Conservation (phyloP, 2,888 invertebrate genomes). For the Parnassius smintheus region DNA sequence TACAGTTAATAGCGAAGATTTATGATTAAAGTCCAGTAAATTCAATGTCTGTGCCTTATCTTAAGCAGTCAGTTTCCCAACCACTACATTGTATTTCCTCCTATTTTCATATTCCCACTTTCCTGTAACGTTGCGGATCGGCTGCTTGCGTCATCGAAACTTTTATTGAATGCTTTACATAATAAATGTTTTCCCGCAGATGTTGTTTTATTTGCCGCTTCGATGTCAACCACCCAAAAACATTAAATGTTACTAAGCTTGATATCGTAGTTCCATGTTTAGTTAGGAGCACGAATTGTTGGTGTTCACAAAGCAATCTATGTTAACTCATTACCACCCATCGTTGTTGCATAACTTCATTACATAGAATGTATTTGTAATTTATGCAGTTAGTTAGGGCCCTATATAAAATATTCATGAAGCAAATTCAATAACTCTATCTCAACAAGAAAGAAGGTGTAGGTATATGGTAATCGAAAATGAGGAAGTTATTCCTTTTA, state of each 20-base stretch:
- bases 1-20: neutral
- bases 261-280: conserved; percentile 32
- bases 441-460: neutral
- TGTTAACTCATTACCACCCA: conserved; percentile 17
- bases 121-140: conserved; percentile 40
- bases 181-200: conserved; percentile 72
- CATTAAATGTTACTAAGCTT: conserved; percentile 26
- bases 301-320: conserved; percentile 30
- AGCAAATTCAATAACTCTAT: conserved; percentile 13
- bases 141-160: conserved; percentile 52
- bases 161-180: conserved; percentile 52
- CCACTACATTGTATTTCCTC: conserved; percentile 48
- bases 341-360: neutral
- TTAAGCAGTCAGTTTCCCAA: conserved; percentile 48
- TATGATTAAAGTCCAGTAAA: conserved; percentile 41
- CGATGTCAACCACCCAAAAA: conserved; percentile 39
- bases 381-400: neutral
- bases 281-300: conserved; percentile 24
- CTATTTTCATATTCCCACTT: conserved; percentile 53
- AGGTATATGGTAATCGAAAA: conserved; percentile 3
- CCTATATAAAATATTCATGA: conserved; percentile 22
- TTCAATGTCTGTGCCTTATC: conserved; percentile 47
- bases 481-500: no score
- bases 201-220: conserved; percentile 75
- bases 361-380: conserved; percentile 6